Percentiles rank a stretch among this genome's conserved stretches.
Conservation (phyloP, 2,797 vertebrate genomes). For the Muscicapa comitata region DNA sequence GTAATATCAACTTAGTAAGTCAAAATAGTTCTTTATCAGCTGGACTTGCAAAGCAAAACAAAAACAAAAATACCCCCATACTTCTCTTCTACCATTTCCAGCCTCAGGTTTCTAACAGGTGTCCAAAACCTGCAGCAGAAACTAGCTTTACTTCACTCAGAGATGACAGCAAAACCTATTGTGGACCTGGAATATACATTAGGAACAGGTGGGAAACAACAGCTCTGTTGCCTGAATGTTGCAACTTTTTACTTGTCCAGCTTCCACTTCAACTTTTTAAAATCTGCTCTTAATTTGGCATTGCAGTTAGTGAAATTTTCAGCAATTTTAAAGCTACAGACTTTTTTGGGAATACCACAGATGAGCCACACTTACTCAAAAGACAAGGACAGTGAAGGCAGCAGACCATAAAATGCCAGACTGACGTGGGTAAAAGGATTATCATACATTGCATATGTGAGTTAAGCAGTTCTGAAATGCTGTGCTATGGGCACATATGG, state of each 20-base stretch:
- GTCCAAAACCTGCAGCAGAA: background rate
- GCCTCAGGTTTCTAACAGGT: background rate
- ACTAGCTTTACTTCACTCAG: background rate
- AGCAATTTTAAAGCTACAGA: background rate
- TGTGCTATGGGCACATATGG: background rate
- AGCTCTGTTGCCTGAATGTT: background rate
- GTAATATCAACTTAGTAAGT: background rate
- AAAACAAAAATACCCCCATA: accelerated
- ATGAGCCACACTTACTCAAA: background rate
- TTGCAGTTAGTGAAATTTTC: background rate
- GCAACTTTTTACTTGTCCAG: background rate
- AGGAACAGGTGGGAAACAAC: background rate
- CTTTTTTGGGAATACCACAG: background rate
- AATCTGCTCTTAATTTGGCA: background rate
- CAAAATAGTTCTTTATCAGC: background rate
- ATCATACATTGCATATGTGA: background rate
- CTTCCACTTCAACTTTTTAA: background rate
- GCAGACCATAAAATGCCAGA: background rate
- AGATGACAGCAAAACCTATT: background rate
- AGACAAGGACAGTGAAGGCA: background rate
- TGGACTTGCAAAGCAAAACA: background rate
- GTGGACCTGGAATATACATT: background rate
- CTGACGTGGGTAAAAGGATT: background rate
- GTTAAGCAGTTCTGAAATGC: background rate
- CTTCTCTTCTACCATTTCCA: background rate